Evolutionary conservation across 2,888 invertebrate genomes (phyloP).

Genomic region (Patella caerulea): DNA sequence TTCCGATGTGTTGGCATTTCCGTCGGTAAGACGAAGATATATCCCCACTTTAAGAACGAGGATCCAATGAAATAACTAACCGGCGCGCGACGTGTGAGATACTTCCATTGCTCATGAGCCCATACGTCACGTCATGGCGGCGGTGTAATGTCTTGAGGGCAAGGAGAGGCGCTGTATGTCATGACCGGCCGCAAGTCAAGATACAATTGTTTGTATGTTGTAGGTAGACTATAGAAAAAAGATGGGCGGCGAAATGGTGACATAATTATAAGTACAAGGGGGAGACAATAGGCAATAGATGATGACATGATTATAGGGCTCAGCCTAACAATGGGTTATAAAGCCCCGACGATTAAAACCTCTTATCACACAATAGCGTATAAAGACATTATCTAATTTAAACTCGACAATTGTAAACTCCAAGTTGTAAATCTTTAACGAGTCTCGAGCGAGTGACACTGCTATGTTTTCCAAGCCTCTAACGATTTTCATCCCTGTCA

Average conservation of each 20-base stretch:
- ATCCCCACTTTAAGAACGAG: neutral
- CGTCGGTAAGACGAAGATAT: neutral
- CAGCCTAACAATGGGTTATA: neutral
- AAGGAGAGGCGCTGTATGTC: neutral
- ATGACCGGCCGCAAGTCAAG: too few species aligned
- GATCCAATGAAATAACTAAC: neutral
- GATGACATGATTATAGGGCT: neutral
- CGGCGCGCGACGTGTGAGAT: neutral
- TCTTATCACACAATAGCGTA: neutral
- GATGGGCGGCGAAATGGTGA: neutral
- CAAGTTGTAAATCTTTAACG: constrained; percentile 10
- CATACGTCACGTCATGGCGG: neutral
- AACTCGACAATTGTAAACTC: neutral
- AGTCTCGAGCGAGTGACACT: constrained; percentile 10
- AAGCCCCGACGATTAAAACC: neutral
- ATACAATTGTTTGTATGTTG: too few species aligned
- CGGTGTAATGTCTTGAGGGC: constrained; percentile 1
- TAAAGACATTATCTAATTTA: constrained; percentile 7
- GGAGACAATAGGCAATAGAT: neutral
- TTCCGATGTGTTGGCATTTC: neutral
- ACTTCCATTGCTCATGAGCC: neutral
- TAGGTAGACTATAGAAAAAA: too few species aligned
- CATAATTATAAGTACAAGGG: constrained; percentile 2
- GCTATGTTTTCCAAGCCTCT: constrained; percentile 7
- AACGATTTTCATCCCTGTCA: neutral